phyloP scores from a whole-genome alignment of 2,888 invertebrate species.

The Hylaea fasciaria region DNA sequence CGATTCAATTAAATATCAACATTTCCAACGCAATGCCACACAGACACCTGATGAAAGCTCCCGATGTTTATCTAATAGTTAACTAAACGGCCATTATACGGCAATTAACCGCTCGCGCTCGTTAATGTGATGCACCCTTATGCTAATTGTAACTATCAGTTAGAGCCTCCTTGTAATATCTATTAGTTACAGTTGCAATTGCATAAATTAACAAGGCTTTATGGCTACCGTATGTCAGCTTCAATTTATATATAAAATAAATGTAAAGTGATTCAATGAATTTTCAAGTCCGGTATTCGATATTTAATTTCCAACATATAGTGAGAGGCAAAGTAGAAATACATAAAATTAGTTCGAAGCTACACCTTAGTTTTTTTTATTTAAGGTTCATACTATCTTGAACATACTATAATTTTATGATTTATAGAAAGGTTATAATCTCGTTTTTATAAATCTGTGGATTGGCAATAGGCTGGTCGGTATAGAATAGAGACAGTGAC shows the following conservation, averaged over 20 bases:
- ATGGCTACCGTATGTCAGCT: conserved; percentile 42
- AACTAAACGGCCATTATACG: conserved; percentile 76
- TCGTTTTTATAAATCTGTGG: too few relatives aligned
- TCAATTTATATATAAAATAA: not conserved
- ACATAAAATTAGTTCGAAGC: too few relatives aligned
- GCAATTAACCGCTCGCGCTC: conserved; percentile 67
- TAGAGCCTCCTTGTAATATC: conserved; percentile 33
- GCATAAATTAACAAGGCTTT: conserved; percentile 29
- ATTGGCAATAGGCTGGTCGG: too few relatives aligned
- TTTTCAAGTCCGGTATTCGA: too few relatives aligned
- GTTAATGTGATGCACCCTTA: conserved; percentile 79
- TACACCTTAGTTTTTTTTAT: too few relatives aligned
- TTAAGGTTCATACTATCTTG: too few relatives aligned
- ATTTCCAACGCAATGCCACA: conserved; percentile 21
- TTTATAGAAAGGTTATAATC: too few relatives aligned
- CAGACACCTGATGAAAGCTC: conserved; percentile 45
- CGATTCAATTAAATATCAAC: conserved; percentile 1
- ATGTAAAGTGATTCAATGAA: not conserved
- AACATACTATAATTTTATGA: too few relatives aligned
- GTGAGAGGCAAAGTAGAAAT: too few relatives aligned
- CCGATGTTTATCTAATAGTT: conserved; percentile 54
- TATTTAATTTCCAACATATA: too few relatives aligned
- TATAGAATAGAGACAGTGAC: too few relatives aligned
- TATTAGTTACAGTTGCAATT: conserved; percentile 32
- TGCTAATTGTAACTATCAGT: conserved; percentile 59